phyloP scores from a whole-genome alignment of 37 sponge, comb jelly and placozoan genomes.

The Geodia barretti region DNA sequence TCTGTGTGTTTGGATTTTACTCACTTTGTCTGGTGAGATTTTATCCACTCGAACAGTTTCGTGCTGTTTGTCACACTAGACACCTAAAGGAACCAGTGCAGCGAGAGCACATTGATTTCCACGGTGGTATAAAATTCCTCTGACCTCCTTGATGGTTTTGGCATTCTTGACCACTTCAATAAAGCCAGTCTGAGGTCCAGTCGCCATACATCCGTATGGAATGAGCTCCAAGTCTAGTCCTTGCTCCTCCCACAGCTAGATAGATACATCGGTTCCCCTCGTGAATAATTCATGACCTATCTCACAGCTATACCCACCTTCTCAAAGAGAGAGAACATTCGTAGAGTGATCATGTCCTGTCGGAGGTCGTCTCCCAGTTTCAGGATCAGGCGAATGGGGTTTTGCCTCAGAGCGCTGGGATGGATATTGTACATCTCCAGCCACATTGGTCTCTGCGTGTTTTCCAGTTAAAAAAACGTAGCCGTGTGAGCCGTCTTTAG shows the following conservation, averaged over 20 bases:
- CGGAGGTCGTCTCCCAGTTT: conserved; percentile 80
- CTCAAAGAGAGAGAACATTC: conserved; percentile 66
- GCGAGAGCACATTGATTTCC: neutral
- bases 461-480: neutral
- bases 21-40: conserved; percentile 52
- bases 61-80: conserved; percentile 33
- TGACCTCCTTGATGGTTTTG: conserved; percentile 59
- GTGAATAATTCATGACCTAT: neutral
- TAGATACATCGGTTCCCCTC: neutral
- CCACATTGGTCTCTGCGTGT: conserved; percentile 68
- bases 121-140: neutral
- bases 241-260: conserved; percentile 79
- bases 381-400: conserved; percentile 45
- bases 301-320: conserved; percentile 24
- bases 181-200: conserved; percentile 72
- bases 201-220: conserved; percentile 91
- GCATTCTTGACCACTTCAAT: conserved; percentile 88
- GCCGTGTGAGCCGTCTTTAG: neutral
- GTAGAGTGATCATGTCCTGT: conserved; percentile 81
- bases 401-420: neutral
- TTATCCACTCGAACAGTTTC: conserved; percentile 59
- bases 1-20: neutral
- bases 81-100: conserved; percentile 6
- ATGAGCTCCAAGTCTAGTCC: conserved; percentile 74
- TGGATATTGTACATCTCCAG: conserved; percentile 58